Conservation (phyloP, 2,113 vertebrate species). For the Oreocharis arfaki region DNA sequence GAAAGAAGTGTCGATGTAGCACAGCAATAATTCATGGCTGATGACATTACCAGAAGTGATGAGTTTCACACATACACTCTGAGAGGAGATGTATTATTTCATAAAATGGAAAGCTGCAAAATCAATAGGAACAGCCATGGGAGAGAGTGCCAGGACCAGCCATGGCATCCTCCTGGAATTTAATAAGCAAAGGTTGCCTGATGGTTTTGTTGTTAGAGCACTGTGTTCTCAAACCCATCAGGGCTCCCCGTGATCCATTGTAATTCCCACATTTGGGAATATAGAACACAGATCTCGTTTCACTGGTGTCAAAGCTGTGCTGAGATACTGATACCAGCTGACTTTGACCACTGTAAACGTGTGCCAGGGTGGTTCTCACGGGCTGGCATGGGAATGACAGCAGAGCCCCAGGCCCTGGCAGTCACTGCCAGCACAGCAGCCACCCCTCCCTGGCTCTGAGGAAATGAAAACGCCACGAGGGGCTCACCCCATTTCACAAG, state of each 20-base stretch:
- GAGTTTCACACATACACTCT: slow-evolving; percentile 19
- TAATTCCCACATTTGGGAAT: not conserved
- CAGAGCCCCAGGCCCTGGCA: not conserved
- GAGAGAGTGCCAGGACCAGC: not conserved
- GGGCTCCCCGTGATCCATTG: not conserved
- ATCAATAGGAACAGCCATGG: slow-evolving; percentile 27
- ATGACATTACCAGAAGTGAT: slow-evolving; percentile 50
- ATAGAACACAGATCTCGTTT: not conserved
- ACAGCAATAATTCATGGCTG: slow-evolving; percentile 21
- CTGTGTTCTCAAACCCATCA: not conserved
- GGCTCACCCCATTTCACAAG: not conserved
- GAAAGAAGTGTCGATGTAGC: slow-evolving; percentile 15
- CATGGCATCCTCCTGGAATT: not conserved
- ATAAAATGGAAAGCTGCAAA: slow-evolving; percentile 20
- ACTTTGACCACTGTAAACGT: slow-evolving; percentile 24
- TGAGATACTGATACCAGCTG: slow-evolving; percentile 4
- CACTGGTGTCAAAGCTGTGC: slow-evolving; percentile 48
- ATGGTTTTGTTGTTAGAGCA: slow-evolving; percentile 13
- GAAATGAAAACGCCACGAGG: not conserved
- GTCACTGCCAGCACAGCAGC: not conserved
- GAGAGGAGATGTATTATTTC: slow-evolving; percentile 7
- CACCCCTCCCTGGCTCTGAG: slow-evolving; percentile 1
- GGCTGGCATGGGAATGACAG: slow-evolving; percentile 39
- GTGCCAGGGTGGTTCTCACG: slow-evolving; percentile 35
- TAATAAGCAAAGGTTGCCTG: not conserved